These are phyloP conservation scores for Rallus limicola DNA, from an alignment of 2,113 vertebrate species.

Conservation along the genomic window DNA sequence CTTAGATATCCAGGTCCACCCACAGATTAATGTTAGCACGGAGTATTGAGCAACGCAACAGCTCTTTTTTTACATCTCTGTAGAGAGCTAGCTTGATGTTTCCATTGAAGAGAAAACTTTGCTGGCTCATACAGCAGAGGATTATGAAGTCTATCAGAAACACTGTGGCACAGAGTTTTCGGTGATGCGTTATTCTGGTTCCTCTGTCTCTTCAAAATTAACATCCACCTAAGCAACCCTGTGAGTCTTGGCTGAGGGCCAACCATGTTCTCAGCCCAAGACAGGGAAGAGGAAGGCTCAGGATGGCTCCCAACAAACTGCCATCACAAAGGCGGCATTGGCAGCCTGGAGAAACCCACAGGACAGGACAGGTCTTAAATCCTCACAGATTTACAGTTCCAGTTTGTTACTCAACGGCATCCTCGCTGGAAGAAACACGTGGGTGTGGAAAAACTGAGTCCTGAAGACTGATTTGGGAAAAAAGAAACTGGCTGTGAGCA, in stretches of 20 bases:
- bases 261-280: not conserved
- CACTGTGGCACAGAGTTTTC: not conserved
- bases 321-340: not conserved
- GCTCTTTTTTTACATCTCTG: not conserved
- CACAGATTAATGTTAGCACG: fast-evolving
- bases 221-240: not conserved
- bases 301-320: not conserved
- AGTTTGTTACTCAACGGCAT: not conserved
- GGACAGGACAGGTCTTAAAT: not conserved
- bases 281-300: not conserved
- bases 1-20: not conserved
- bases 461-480: not conserved
- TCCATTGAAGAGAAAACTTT: not conserved
- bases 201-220: not conserved
- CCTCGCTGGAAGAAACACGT: not conserved
- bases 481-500: not conserved
- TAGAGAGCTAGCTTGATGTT: not conserved
- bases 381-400: not conserved
- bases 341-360: not conserved
- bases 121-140: not conserved
- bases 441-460: not conserved
- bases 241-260: not conserved
- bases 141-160: conserved; percentile 10
- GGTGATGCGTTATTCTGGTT: not conserved
- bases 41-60: not conserved